These are phyloP conservation scores for Cyclophora albipunctata DNA, from an alignment of 2,888 invertebrate species.

Conservation along the genomic window DNA sequence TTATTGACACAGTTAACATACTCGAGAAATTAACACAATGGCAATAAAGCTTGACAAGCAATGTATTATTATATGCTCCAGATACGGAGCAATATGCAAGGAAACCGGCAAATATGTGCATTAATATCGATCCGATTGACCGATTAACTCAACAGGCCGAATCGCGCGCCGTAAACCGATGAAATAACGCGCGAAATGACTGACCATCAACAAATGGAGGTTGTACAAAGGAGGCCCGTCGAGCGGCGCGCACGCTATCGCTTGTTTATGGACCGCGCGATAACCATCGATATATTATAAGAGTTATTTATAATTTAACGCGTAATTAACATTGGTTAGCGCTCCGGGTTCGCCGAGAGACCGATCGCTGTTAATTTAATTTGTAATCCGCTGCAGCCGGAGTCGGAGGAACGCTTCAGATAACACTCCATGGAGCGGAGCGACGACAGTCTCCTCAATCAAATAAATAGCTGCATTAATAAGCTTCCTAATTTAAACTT, in stretches of 20 bases:
- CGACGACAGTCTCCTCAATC: too few species aligned
- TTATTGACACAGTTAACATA: too few species aligned
- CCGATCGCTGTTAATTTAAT: too few species aligned
- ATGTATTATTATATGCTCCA: too few species aligned
- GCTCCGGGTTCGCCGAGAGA: neutral
- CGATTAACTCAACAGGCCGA: conserved; percentile 17
- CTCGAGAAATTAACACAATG: too few species aligned
- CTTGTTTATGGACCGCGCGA: neutral
- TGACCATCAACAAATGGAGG: conserved; percentile 18
- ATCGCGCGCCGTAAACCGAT: conserved; percentile 14
- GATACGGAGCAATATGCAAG: too few species aligned
- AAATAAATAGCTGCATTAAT: too few species aligned
- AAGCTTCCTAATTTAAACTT: too few species aligned
- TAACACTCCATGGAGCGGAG: too few species aligned
- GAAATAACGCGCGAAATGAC: conserved; percentile 21
- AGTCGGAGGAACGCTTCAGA: too few species aligned
- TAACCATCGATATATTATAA: conserved; percentile 1
- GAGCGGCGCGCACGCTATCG: conserved; percentile 7
- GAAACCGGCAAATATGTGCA: neutral
- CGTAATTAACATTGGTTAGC: conserved; percentile 3
- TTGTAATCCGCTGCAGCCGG: too few species aligned
- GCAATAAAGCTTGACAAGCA: too few species aligned
- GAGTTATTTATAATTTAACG: conserved; percentile 4
- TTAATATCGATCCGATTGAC: conserved; percentile 15
- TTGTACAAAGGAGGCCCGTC: conserved; percentile 10